phyloP scores from a whole-genome alignment of 2,797 vertebrate species.

The Cirrhinus molitorella region DNA sequence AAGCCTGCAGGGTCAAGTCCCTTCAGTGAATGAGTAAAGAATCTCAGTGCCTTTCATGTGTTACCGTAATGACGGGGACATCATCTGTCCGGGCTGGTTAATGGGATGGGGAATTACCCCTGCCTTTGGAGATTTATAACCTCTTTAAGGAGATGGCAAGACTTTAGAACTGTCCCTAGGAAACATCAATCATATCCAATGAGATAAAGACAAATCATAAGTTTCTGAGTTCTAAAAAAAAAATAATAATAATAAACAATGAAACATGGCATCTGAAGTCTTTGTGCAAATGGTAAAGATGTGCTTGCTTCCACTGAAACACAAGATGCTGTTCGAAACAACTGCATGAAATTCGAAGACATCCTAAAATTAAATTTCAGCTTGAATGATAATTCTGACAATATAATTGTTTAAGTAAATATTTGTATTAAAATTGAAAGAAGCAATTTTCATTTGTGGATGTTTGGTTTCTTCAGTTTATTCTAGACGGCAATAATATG shows the following conservation, averaged over 20 bases:
- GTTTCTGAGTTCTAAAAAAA: neutral
- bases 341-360: neutral
- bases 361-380: neutral
- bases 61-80: constrained; percentile 61
- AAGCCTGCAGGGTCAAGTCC: constrained; percentile 39
- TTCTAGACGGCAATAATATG: neutral
- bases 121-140: constrained; percentile 48
- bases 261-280: neutral
- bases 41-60: constrained; percentile 58
- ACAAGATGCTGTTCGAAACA: neutral
- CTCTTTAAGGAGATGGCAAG: constrained; percentile 60
- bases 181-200: neutral
- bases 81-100: constrained; percentile 51
- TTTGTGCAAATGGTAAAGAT: neutral
- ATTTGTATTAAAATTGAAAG: neutral
- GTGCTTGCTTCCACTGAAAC: neutral
- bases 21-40: constrained; percentile 33
- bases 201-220: neutral
- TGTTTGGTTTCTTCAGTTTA: neutral
- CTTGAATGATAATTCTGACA: neutral
- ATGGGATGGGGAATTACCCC: constrained; percentile 41
- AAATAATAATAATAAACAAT: neutral
- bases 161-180: constrained; percentile 25
- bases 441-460: neutral
- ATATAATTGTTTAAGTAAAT: neutral